These are phyloP conservation scores for Eupsilia transversa DNA, from an alignment of 2,888 invertebrate species.

Conservation along the genomic window DNA sequence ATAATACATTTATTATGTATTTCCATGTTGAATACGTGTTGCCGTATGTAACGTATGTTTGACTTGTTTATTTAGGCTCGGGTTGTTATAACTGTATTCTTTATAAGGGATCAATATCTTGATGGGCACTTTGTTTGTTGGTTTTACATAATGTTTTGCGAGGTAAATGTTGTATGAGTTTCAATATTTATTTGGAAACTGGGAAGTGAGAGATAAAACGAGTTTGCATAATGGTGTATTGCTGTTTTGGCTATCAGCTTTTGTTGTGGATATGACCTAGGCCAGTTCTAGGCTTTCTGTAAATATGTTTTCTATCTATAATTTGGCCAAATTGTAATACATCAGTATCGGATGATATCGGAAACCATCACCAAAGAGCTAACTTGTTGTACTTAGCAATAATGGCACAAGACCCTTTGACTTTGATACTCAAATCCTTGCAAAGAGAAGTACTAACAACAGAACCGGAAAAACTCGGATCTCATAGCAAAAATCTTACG, in stretches of 20 bases:
- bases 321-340: neutral
- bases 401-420: conserved; percentile 30
- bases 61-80: conserved; percentile 68
- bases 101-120: conserved; percentile 65
- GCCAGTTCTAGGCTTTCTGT: neutral
- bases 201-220: conserved; percentile 3
- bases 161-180: conserved; percentile 54
- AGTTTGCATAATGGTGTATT: neutral
- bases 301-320: no score
- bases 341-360: neutral
- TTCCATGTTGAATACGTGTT: conserved; percentile 63
- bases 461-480: conserved; percentile 32
- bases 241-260: conserved; percentile 4
- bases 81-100: conserved; percentile 63
- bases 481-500: conserved; percentile 40
- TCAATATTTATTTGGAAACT: conserved; percentile 46
- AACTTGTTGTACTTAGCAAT: conserved; percentile 44
- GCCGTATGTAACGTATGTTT: conserved; percentile 57
- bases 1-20: conserved; percentile 64
- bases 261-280: neutral
- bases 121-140: conserved; percentile 61
- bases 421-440: conserved; percentile 31
- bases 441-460: conserved; percentile 44
- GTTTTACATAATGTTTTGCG: conserved; percentile 54
- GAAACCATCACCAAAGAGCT: conserved; percentile 6